Base-by-base conservation (phyloP, 1,140 invertebrate species). In the Centruroides sculpturatus region DNA sequence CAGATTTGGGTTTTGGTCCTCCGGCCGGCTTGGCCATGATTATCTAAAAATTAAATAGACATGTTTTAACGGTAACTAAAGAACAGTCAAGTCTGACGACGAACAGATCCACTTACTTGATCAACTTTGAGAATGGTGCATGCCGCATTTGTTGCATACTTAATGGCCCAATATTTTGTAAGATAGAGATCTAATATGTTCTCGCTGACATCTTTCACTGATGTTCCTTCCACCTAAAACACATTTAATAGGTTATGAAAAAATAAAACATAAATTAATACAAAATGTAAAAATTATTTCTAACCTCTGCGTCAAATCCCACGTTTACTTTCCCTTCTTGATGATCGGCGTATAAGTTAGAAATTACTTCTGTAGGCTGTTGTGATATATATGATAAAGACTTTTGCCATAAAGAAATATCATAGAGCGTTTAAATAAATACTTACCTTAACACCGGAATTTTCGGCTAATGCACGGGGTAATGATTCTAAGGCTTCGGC, bases 1-100 rank as follows among this genome's bases (percentile, higher is more conserved):
- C 68, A 58, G 78, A 71, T 71, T 81, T 83, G 1, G 86, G 79
- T 77, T 96, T 95, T 1, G 95, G 94, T 56, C 94, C 94, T 59
- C 94, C 94, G 23, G 93, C 92, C 70, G 86, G 81, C 76, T 98
- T 98, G 2, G 95, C 92, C 92, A 98, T 97, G 61, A 99, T 98
- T 62, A 99, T 98, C 76, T 97, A 87, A 5, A 70, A 69, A 53
- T 9, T 47, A 63, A 63, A 57, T 50, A 57, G 34, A 51, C 23
- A 51, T 8, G 12, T 51, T 51, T 34, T 5, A 13, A 34, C 6
- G 5, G 10, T 51, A 34, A 51, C 5, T 13, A n/a, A n/a, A n/a
- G 48, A n/a, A 49, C 9, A 3, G 3, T 1, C 48, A 3, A 49
- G n/a, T 49, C 9, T 3, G n/a, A 3, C 9, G 48, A 49, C 9